Evolutionary conservation across 2,888 invertebrate genomes (phyloP).

Genomic region (Dioctria linearis): DNA sequence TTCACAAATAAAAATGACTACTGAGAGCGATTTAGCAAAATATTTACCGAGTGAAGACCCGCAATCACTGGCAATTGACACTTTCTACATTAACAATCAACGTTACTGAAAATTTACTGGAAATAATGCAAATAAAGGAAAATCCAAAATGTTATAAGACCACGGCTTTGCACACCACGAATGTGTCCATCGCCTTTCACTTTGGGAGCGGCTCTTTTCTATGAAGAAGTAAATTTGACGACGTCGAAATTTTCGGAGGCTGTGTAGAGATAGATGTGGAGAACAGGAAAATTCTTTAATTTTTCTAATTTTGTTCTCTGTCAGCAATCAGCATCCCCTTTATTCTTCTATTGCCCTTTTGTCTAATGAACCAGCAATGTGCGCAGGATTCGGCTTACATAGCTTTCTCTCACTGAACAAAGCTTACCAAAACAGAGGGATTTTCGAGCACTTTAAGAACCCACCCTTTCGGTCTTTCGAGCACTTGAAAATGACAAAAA

Average conservation of each 20-base stretch:
- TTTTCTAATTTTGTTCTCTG: constrained; percentile 43
- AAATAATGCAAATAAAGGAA: constrained; percentile 12
- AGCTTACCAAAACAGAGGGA: neutral
- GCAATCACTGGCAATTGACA: constrained; percentile 7
- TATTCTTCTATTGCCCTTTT: constrained; percentile 27
- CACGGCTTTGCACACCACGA: constrained; percentile 12
- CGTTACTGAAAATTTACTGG: neutral
- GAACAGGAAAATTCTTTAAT: constrained; percentile 47
- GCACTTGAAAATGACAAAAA: too few relatives aligned
- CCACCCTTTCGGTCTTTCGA: constrained; percentile 22
- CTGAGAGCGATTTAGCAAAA: neutral
- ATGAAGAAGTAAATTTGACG: constrained; percentile 38
- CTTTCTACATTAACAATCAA: constrained; percentile 9
- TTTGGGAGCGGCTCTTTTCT: constrained; percentile 52
- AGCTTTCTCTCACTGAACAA: constrained; percentile 41
- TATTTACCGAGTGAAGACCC: constrained; percentile 1
- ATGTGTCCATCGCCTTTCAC: constrained; percentile 37
- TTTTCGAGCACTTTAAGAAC: constrained; percentile 38
- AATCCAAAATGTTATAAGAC: neutral
- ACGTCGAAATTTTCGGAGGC: constrained; percentile 49
- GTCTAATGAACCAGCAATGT: neutral
- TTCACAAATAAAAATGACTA: neutral
- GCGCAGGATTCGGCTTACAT: constrained; percentile 21
- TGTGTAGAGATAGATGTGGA: constrained; percentile 23
- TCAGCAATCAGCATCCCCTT: constrained; percentile 28